Evolutionary conservation across 2,888 invertebrate species (phyloP), one percentile per base, ranked within the genome.

Genomic region (Dexiosoma caninum): DNA sequence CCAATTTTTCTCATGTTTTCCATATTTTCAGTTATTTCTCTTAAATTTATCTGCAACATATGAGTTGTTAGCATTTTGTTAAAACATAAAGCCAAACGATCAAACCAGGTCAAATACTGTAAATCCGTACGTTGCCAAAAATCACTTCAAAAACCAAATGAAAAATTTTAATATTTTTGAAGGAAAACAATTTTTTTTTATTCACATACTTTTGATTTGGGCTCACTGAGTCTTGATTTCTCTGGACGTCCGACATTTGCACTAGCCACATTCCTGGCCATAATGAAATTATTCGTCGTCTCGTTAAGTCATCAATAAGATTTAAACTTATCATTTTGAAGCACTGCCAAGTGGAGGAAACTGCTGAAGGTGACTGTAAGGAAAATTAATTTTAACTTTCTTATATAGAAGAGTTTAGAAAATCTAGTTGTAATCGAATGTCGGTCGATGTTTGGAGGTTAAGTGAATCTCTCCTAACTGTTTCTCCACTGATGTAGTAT

Each of bases 11-110:
- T 51, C 8, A 14, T 16, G 14, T 30, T 62, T 2, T 77, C 51
- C 23, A 87, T 44, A 55, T 85, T 82, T 21, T 87, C 85, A 0
- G 87, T 84, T 2, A 89, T 19, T 57, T 88, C 84, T 7, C 92
- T 91, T 70, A 94, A 89, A 84, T 93, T 93, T 77, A 95, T 92
- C 88, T 94, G 94, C 74, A 95, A 89, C 9, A 93, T 93, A 86
- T 94, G 94, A 2, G 94, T 94, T 49, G 91, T 91, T 7, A 94
- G 90, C 12, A 93, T 91, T 84, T 91, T 91, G 0, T 91, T 91
- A 88, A 94, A 89, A 83, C 92, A 91, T 77, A 91, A 90, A 16
- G 92, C 85, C n/a, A 94, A 91, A n/a, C 92, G 90, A n/a, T 91
- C 90, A 2, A 92, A 91, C 94, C 93, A 94, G 3, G 87, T 87